A percentile compares a stretch with the other conserved stretches of the same genome.
Evolutionary conservation across 2,888 invertebrate species (phyloP).

Genomic region (Athetis lepigone): DNA sequence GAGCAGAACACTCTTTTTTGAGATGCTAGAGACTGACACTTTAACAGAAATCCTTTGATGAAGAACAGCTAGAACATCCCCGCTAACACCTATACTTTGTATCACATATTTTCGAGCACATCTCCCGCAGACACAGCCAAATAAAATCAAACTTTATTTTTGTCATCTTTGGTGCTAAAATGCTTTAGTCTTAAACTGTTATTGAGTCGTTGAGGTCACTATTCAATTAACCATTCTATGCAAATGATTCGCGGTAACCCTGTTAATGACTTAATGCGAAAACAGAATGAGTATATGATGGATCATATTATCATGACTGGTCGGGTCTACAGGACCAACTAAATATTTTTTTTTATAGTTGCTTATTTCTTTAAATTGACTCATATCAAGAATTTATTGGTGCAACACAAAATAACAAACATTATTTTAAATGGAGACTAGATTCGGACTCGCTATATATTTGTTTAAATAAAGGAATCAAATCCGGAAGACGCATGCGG

Average conservation of each 20-base stretch:
- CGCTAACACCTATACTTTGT: constrained; percentile 22
- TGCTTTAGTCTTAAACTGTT: constrained; percentile 18
- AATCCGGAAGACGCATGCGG: too few species aligned
- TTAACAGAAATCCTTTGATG: not conserved
- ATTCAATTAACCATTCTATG: constrained; percentile 77
- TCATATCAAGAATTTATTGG: too few species aligned
- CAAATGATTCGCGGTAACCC: constrained; percentile 70
- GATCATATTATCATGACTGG: constrained; percentile 14
- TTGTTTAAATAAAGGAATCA: too few species aligned
- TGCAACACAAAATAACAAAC: too few species aligned
- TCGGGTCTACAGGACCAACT: not conserved
- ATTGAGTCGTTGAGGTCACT: constrained; percentile 58
- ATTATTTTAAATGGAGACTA: too few species aligned
- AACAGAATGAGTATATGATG: constrained; percentile 48
- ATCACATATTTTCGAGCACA: constrained; percentile 23
- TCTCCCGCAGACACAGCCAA: constrained; percentile 38
- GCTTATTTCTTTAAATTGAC: too few species aligned
- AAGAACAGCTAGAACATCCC: not conserved
- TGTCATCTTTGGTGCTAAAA: constrained; percentile 24
- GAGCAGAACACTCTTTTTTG: not conserved
- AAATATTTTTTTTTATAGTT: not conserved
- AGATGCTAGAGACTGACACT: too few species aligned
- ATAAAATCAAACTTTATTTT: constrained; percentile 57
- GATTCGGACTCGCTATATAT: too few species aligned
- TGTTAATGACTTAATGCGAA: constrained; percentile 54